Conservation (phyloP, 2,888 invertebrate genomes). For the Scaptomyza cyrtandrae region DNA sequence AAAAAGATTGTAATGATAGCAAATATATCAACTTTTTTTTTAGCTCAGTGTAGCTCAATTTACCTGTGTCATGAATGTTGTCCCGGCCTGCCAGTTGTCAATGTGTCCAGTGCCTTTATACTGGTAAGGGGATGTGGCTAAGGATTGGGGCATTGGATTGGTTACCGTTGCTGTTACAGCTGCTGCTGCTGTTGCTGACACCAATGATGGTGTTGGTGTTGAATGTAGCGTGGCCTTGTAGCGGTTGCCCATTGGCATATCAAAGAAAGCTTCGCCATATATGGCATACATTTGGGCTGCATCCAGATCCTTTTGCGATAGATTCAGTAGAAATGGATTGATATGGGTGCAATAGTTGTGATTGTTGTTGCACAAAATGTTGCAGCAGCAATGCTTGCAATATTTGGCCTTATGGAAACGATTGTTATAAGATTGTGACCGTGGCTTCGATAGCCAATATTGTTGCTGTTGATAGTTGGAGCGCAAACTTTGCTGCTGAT, state of each 20-base stretch:
- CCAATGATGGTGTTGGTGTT: neutral
- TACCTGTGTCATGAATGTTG: slow-evolving; percentile 16
- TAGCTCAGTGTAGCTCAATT: neutral
- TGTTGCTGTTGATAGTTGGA: slow-evolving; percentile 10
- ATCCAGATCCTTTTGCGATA: slow-evolving; percentile 37
- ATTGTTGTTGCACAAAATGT: neutral
- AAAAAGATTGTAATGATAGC: no score
- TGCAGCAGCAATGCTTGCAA: slow-evolving; percentile 24
- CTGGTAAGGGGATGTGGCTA: neutral
- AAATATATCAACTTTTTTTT: no score
- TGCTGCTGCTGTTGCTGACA: no score
- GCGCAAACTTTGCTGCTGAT: slow-evolving; percentile 1
- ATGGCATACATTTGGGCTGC: slow-evolving; percentile 52
- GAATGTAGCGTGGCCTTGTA: slow-evolving; percentile 13
- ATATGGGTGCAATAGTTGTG: slow-evolving; percentile 1
- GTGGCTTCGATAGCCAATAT: slow-evolving; percentile 15
- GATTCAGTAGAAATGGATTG: slow-evolving; percentile 17
- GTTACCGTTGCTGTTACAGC: neutral
- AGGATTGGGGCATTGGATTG: neutral
- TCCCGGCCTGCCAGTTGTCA: slow-evolving; percentile 9
- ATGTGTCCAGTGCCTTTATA: neutral
- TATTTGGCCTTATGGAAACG: slow-evolving; percentile 24
- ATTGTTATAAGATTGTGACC: slow-evolving; percentile 17
- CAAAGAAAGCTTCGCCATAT: slow-evolving; percentile 48
- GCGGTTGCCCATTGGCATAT: slow-evolving; percentile 46